Base-by-base conservation (phyloP, 2,113 vertebrate genomes). In the Saguinus midas region DNA sequence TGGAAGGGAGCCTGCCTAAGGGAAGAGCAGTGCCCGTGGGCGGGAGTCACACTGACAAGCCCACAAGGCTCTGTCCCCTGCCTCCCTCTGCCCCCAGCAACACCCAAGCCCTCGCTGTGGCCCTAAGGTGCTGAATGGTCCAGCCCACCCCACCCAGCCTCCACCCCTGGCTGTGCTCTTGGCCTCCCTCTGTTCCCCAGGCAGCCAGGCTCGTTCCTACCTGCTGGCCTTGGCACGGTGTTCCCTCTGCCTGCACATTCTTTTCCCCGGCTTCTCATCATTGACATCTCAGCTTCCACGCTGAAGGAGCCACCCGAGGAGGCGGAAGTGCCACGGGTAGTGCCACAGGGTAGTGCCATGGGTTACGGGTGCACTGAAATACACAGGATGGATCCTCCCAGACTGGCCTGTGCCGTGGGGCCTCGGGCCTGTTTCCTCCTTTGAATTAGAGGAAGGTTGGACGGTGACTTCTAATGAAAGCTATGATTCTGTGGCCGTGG, bases 211-310 rank as follows among this genome's bases (percentile, higher is more conserved):
- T 6, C 8, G 21, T 0, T 43, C 11, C 11, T 40, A 48, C 25
- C 37, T 64, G 37, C 13, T 55, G 45, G 55, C 40, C 66, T 48
- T 66, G 45, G 43, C 35, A 10, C 2, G 37, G 21, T 35, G 40
- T 8, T 5, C 32, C 12, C 43, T 37, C 52, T 11, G 20, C 16
- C 32, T 1, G 0, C 16, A 29, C 1, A 3, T 1, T 35, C 64
- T 32, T 17, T 13, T 35, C 45, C 61, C 50, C 11, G 29, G 64
- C 66, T 82, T 11, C n/a, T 57, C 32, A 8, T 14, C 32, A 1
- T 1, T n/a, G 73, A 50, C 64, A 11, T 68, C 48, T 87, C 73
- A 25, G 43, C 66, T 40, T n/a, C 12, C 20, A 2, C 12, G 35
- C 0, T 0, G 18, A 70, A 35, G 55, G 43, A 35, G 64, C 43